phyloP scores from a whole-genome alignment of 2,888 invertebrate species.

The Sarcophaga rosellei region DNA sequence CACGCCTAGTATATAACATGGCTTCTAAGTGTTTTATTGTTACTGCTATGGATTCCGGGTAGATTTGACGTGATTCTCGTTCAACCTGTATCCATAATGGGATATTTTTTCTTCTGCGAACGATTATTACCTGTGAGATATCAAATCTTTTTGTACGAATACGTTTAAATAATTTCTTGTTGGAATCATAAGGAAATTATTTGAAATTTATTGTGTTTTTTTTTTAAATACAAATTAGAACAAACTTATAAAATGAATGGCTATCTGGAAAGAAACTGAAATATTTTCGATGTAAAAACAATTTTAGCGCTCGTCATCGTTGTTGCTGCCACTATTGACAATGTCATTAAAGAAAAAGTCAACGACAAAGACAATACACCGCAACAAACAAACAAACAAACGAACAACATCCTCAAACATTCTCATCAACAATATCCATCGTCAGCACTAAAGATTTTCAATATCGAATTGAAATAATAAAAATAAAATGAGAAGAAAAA shows the following conservation, averaged over 20 bases:
- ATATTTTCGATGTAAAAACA: conserved; percentile 28
- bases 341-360: conserved; percentile 41
- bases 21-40: too few relatives aligned
- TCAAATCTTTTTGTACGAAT: too few relatives aligned
- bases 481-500: conserved; percentile 3
- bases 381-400: conserved; percentile 28
- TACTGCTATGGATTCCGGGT: too few relatives aligned
- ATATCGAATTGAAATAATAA: conserved; percentile 36
- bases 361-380: conserved; percentile 38
- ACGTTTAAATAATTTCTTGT: too few relatives aligned
- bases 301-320: conserved; percentile 49
- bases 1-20: too few relatives aligned
- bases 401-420: conserved; percentile 58
- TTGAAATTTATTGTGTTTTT: too few relatives aligned
- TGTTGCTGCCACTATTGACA: conserved; percentile 65
- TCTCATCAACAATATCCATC: conserved; percentile 39
- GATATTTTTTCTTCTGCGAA: too few relatives aligned
- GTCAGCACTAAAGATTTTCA: conserved; percentile 50
- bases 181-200: too few relatives aligned
- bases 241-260: background rate
- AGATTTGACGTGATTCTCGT: too few relatives aligned
- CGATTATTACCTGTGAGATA: too few relatives aligned
- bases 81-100: too few relatives aligned
- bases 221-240: too few relatives aligned
- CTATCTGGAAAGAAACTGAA: background rate